Evolutionary conservation across 2,113 vertebrate genomes (phyloP).

Genomic region (Trinectes maculatus): DNA sequence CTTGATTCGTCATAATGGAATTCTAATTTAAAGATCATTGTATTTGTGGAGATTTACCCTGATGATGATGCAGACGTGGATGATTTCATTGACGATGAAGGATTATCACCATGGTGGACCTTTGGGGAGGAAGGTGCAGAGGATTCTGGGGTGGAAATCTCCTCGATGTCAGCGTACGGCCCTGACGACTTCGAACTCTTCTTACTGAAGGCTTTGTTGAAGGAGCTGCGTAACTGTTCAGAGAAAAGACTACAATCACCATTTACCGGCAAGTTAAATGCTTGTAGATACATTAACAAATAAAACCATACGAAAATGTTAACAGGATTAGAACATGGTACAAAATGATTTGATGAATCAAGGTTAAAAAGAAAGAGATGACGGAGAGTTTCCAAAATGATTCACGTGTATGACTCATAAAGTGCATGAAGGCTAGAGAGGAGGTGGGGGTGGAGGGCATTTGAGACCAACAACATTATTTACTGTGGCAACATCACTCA

Average conservation of each 20-base stretch:
- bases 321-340: neutral
- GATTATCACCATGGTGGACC: conserved; percentile 81
- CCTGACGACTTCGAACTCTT: conserved; percentile 91
- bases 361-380: neutral
- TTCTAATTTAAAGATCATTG: neutral
- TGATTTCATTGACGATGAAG: conserved; percentile 82
- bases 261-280: too few species aligned
- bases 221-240: conserved; percentile 92
- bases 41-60: conserved; percentile 62
- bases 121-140: conserved; percentile 96
- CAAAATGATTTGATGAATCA: neutral
- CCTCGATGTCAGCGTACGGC: conserved; percentile 95
- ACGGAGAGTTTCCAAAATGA: conserved; percentile 16
- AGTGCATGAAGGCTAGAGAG: conserved; percentile 26
- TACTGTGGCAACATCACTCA: conserved; percentile 81
- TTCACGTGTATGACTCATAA: conserved; percentile 57
- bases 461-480: conserved; percentile 10
- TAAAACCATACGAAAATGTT: neutral
- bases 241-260: too few species aligned
- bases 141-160: conserved; percentile 93
- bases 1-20: neutral
- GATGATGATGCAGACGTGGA: conserved; percentile 86
- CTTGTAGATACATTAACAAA: neutral
- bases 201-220: conserved; percentile 98
- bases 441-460: neutral